A percentile compares a stretch with the other conserved stretches of the same genome.
These are phyloP conservation scores for Craseonycteris thonglongyai DNA, from an alignment of 2,113 vertebrate species.

Conservation along the genomic window DNA sequence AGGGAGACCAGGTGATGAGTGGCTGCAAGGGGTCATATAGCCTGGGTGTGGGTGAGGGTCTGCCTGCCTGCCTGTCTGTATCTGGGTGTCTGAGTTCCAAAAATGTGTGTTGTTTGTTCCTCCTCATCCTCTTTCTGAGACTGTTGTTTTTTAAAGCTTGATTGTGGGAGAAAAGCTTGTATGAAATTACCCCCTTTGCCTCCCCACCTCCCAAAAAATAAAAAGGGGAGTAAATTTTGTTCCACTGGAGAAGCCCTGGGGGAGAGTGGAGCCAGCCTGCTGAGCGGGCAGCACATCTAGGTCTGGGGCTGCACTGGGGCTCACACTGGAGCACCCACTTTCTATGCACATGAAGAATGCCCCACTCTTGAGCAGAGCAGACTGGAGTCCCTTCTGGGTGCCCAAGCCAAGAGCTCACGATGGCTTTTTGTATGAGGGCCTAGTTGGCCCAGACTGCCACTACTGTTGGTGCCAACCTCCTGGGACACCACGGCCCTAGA, in stretches of 20 bases:
- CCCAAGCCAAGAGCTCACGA: not conserved
- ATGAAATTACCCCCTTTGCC: constrained; percentile 4
- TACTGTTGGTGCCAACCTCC: constrained; percentile 30
- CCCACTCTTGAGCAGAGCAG: not conserved
- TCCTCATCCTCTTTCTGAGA: constrained; percentile 65
- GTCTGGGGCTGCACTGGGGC: not conserved
- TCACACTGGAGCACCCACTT: not conserved
- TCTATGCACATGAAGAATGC: not conserved
- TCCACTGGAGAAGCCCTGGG: not conserved
- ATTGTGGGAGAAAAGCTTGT: constrained; percentile 54
- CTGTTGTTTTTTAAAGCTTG: constrained; percentile 60
- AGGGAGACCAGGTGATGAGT: not conserved
- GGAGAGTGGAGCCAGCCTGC: not conserved
- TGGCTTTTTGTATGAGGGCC: constrained; percentile 6
- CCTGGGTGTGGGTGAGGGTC: constrained; percentile 45
- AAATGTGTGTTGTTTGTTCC: constrained; percentile 43
- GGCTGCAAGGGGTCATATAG: constrained; percentile 46
- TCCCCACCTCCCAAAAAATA: not conserved
- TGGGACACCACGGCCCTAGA: not conserved
- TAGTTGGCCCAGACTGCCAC: not conserved
- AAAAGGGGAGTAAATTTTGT: not conserved
- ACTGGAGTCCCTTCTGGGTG: not conserved
- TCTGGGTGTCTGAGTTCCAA: constrained; percentile 58
- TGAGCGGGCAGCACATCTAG: not conserved
- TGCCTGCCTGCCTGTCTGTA: constrained; percentile 51